Percentiles rank a stretch among this genome's conserved stretches.
phyloP scores from a whole-genome alignment of 2,113 vertebrate species.

The Ochotona curzoniae region DNA sequence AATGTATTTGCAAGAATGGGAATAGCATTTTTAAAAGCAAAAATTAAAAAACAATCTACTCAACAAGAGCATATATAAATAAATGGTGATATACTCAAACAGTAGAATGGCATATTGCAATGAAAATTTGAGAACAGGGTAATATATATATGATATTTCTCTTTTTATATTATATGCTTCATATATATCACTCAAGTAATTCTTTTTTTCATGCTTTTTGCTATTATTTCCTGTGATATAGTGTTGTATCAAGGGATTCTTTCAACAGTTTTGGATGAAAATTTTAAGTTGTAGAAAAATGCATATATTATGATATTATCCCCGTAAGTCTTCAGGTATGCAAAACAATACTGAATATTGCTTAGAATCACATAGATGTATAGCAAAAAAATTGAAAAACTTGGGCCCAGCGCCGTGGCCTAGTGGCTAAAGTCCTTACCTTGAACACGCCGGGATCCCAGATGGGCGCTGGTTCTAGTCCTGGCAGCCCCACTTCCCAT shows the following conservation, averaged over 20 bases:
- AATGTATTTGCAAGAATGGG: neutral
- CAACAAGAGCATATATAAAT: neutral
- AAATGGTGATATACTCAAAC: neutral
- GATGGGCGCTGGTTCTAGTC: no score
- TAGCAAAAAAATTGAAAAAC: neutral
- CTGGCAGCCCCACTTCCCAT: no score
- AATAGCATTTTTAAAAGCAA: neutral
- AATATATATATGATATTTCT: neutral
- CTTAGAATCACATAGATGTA: neutral
- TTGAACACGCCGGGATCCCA: no score
- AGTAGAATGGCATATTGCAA: neutral
- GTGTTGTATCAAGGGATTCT: neutral
- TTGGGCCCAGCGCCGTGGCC: no score
- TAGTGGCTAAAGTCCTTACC: no score
- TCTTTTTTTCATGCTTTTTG: no score
- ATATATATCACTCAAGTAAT: no score
- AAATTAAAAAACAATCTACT: neutral
- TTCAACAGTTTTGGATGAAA: constrained; percentile 10
- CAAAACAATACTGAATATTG: neutral
- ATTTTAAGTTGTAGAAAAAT: neutral
- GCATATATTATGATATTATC: neutral
- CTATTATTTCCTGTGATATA: no score
- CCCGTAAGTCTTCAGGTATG: neutral
- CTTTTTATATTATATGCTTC: no score
- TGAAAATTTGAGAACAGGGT: neutral